These are phyloP conservation scores for Panurus biarmicus DNA, from an alignment of 2,113 vertebrate genomes.

Conservation along the genomic window DNA sequence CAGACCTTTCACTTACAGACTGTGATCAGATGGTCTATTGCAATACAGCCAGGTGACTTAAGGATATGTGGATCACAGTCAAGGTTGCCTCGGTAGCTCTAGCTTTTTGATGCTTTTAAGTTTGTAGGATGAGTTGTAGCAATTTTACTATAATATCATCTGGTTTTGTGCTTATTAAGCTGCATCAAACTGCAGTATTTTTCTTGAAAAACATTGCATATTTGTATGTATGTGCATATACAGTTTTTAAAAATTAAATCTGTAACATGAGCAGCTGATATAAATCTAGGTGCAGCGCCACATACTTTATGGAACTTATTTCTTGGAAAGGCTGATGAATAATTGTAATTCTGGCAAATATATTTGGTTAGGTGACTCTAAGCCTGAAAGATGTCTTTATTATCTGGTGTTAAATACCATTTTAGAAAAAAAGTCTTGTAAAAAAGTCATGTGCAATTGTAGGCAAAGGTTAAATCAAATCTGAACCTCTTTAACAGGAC, in stretches of 20 bases:
- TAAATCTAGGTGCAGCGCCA: neutral
- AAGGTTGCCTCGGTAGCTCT: neutral
- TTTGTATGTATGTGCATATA: neutral
- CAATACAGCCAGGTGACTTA: neutral
- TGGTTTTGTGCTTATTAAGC: neutral
- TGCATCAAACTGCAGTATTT: neutral
- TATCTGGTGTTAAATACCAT: neutral
- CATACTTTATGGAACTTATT: neutral
- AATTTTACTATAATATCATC: neutral
- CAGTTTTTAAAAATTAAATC: neutral
- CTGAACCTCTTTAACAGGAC: neutral
- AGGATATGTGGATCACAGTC: neutral
- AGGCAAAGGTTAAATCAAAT: neutral
- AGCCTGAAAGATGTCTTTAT: neutral
- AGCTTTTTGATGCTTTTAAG: neutral
- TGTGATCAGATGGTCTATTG: neutral
- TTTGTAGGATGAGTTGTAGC: neutral
- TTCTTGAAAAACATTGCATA: neutral
- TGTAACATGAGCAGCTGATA: neutral
- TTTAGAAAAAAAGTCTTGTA: neutral
- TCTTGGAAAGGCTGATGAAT: neutral
- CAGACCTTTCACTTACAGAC: neutral
- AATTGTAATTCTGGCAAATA: neutral
- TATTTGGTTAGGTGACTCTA: neutral
- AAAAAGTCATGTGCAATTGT: neutral